phyloP scores from a whole-genome alignment of 1,140 invertebrate genomes.

The Drosophila neocordata region DNA sequence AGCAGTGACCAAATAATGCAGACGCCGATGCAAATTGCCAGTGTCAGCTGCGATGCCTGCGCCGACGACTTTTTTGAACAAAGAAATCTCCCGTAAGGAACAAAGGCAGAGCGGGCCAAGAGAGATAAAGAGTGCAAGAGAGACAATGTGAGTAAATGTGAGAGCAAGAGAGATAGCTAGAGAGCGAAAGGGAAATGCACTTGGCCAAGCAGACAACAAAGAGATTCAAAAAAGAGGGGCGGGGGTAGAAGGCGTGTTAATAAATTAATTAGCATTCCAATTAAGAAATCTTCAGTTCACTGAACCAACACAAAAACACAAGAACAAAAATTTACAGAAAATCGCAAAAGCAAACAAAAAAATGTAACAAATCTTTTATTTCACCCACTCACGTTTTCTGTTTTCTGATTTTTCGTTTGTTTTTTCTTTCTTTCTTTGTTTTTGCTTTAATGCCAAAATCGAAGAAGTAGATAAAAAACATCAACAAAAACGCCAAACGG shows the following conservation, averaged over 20 bases:
- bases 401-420: conserved; percentile 26
- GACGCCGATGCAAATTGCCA: conserved; percentile 38
- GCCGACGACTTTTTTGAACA: conserved; percentile 48
- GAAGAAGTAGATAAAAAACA: conserved; percentile 27
- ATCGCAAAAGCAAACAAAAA: conserved; percentile 28
- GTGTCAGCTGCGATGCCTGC: conserved; percentile 38
- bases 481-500: conserved; percentile 29
- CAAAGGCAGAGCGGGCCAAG: conserved; percentile 19
- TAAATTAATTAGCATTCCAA: conserved; percentile 47
- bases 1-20: conserved; percentile 7
- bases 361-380: conserved; percentile 21
- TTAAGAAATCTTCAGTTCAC: conserved; percentile 50
- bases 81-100: conserved; percentile 55
- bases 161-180: conserved; percentile 14
- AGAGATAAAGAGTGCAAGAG: conserved; percentile 31
- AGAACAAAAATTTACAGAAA: conserved; percentile 16
- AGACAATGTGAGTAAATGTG: not conserved
- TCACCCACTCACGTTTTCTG: conserved; percentile 36
- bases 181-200: conserved; percentile 61
- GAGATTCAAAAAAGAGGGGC: conserved; percentile 28
- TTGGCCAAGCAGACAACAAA: conserved; percentile 66
- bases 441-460: conserved; percentile 15
- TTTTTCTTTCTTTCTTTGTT: conserved; percentile 5
- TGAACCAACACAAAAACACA: conserved; percentile 35
- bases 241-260: conserved; percentile 18